Base-by-base conservation (phyloP, 2,113 vertebrate species). In the Megaptera novaeangliae region DNA sequence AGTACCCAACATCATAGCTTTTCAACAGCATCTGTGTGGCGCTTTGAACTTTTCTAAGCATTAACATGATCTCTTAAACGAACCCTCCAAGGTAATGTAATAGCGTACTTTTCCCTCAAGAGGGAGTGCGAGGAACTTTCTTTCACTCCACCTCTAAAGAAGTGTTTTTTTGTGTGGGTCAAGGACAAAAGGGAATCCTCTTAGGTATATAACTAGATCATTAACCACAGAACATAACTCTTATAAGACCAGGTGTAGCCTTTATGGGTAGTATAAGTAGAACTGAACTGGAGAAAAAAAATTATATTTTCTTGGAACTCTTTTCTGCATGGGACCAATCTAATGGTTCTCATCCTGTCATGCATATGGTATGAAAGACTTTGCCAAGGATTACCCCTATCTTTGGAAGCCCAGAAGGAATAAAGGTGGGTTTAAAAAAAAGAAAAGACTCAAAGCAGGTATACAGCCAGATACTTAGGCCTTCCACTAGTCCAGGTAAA, bases 121-220 rank as follows among this genome's bases (percentile, higher is more conserved):
- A 94, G 91, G 93, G 93, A 83, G 95, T 44, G 5, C 2, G 0
- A 94, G 44, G 44, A 64, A 84, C 68, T 97, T 92, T 11, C 49
- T 83, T 61, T 66, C 17, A 6, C 44, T 66, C 6, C 5, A 78
- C 8, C 12, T 59, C 31, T 27, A 7, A 46, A n/a, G 34, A 44
- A 20, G 15, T 81, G 18, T 31, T 11, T 25, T 83, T 44, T 5
- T 36, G 49, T 46, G 14, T 63, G 21, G 34, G 66, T 84, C 78
- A 93, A 92, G 80, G 71, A 52, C 74, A 84, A 83, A 63, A 80
- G 9, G 29, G 27, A 92, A 57, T 52, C 25, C 31, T 92, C 59
- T 52, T 31, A 75, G 36, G 74, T 49, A 46, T 29, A 11, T 59
- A 84, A 74, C 23, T 84, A 80, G 55, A 71, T 44, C 63, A 74